Base-by-base conservation (phyloP, 2,888 invertebrate species). In the Apocheima hispidaria region DNA sequence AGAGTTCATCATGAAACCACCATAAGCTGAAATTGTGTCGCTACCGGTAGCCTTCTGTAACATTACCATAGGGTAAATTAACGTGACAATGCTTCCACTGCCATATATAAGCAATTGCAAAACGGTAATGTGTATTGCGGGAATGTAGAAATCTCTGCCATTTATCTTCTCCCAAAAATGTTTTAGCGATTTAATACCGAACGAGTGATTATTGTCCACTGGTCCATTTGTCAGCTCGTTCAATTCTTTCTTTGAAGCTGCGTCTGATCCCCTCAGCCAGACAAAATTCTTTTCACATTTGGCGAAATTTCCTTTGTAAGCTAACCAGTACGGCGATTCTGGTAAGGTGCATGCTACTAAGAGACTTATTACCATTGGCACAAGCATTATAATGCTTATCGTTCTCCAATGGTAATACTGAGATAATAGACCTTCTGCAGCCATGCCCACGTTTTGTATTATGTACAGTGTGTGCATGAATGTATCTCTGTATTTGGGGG, bases 261-360 rank as follows among this genome's bases (percentile, higher is more conserved):
- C 40, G 20, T 63, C 68, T 0, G 51, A 57, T 0, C 74, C 74
- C 50, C 74, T 63, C 5, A 74, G 35, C 44, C 56, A 64, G 14
- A 48, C 53, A 16, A 74, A 74, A 0, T 60, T 28, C 3, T 50
- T 12, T 28, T 67, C 67, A 43, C 73, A 69, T 48, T 70, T 60
- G 0, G 50, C 35, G 18, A 59, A 68, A 12, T 66, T 41, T 2
- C 69, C 70, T 65, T 63, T 68, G 41, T 30, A 68, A 0, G 74
- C 74, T 10, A 73, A 28, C 74, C 74, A 74, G 4, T 66, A 60
- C 1, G 74, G 74, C 0, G 74, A 74, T 33, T 74, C 73, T 0
- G 74, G 71, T 66, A 67, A 70, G 2, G 55, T 51, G 23, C 35
- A 66, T 1, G 65, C 66, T 0, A 63, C 49, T 2, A 60, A n/a